Percentiles rank a stretch among this genome's conserved stretches.
phyloP scores from a whole-genome alignment of 2,888 invertebrate species.

The Melitaea athalia region DNA sequence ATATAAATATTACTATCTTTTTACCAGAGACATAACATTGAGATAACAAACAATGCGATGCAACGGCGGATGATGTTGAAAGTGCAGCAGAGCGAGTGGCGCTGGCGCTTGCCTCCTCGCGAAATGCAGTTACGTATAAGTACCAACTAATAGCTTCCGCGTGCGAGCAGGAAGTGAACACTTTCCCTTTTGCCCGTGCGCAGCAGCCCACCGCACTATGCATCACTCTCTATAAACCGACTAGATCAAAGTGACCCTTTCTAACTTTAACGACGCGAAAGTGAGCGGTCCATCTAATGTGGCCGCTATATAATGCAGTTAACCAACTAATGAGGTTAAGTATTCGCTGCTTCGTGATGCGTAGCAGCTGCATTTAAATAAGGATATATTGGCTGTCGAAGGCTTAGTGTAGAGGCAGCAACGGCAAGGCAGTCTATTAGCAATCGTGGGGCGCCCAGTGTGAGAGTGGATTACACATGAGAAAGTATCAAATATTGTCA shows the following conservation, averaged over 20 bases:
- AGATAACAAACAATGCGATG: constrained; percentile 17
- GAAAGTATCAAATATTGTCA: constrained; percentile 50
- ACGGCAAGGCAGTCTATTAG: constrained; percentile 27
- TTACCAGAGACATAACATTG: neutral
- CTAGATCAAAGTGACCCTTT: constrained; percentile 45
- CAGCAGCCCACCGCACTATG: constrained; percentile 75
- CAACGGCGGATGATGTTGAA: constrained; percentile 27
- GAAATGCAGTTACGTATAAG: constrained; percentile 70
- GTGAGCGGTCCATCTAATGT: constrained; percentile 45
- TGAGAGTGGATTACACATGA: neutral
- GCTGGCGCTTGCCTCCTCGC: constrained; percentile 46
- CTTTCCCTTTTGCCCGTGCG: constrained; percentile 81
- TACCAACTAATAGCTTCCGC: constrained; percentile 73
- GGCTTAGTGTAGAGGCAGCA: constrained; percentile 23
- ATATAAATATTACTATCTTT: neutral
- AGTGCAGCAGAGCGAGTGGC: constrained; percentile 36
- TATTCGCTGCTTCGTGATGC: constrained; percentile 65
- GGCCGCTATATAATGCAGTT: constrained; percentile 69
- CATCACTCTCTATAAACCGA: constrained; percentile 67
- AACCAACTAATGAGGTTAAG: constrained; percentile 76
- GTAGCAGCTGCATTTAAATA: constrained; percentile 70
- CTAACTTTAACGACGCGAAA: constrained; percentile 35
- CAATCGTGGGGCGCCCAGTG: constrained; percentile 5
- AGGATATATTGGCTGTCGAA: constrained; percentile 35
- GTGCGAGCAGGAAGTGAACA: constrained; percentile 78